Percentiles rank a stretch among this genome's conserved stretches.
Conservation (phyloP, 2,888 invertebrate species). For the Trypoxylon attenuatum region DNA sequence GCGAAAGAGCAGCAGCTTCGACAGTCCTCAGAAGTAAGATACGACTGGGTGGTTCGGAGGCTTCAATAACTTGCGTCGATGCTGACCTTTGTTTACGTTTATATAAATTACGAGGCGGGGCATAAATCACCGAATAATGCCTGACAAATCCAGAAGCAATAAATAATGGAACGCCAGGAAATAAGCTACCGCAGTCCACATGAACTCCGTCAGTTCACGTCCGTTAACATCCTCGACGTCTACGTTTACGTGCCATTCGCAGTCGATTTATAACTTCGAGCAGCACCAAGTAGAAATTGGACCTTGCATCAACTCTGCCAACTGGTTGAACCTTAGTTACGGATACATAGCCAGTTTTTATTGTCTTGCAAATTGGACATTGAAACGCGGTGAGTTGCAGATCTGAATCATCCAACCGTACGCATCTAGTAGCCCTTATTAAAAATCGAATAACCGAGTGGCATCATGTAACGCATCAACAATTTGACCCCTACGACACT, state of each 20-base stretch:
- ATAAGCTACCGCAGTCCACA: constrained; percentile 35
- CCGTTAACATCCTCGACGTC: constrained; percentile 39
- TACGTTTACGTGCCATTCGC: constrained; percentile 48
- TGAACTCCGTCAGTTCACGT: constrained; percentile 35
- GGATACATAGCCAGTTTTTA: too few species aligned
- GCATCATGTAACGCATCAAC: too few species aligned
- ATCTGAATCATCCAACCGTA: too few species aligned
- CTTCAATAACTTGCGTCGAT: not conserved
- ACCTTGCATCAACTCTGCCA: constrained; percentile 50
- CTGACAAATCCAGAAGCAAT: constrained; percentile 41
- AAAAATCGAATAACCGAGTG: too few species aligned
- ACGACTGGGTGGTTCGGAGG: not conserved
- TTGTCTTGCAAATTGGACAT: too few species aligned
- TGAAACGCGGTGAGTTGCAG: too few species aligned
- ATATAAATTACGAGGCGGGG: constrained; percentile 34
- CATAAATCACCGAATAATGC: constrained; percentile 43
- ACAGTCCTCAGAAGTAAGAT: not conserved
- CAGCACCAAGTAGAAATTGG: constrained; percentile 40
- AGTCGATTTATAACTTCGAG: constrained; percentile 46
- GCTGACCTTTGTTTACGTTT: constrained; percentile 36
- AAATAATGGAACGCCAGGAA: constrained; percentile 37
- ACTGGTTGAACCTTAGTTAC: too few species aligned
- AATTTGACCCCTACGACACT: too few species aligned
- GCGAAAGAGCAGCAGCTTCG: too few species aligned
- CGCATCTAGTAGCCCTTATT: too few species aligned